Evolutionary conservation across 2,113 vertebrate species (phyloP).

Genomic region (Indri indri): DNA sequence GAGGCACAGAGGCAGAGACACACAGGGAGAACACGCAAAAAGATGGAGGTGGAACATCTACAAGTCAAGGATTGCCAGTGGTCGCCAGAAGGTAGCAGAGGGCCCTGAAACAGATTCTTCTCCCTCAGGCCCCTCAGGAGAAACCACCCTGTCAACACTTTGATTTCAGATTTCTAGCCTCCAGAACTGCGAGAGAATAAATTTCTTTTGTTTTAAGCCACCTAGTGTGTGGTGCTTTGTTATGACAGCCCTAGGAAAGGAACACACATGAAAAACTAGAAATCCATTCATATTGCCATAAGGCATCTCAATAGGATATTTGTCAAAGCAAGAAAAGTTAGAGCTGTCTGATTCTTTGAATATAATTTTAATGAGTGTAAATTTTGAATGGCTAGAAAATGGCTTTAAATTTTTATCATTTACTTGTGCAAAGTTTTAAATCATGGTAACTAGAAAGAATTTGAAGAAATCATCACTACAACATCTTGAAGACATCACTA

Average conservation of each 20-base stretch:
- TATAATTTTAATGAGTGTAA: conserved; percentile 4
- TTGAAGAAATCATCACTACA: not conserved
- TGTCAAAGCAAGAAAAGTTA: not conserved
- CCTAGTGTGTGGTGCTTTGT: not conserved
- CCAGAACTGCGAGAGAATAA: not conserved
- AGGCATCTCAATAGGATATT: not conserved
- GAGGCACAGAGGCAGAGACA: not conserved
- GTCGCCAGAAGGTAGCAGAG: not conserved
- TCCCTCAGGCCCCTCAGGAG: not conserved
- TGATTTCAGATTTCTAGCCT: not conserved
- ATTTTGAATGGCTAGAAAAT: not conserved
- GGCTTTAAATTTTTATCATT: not conserved
- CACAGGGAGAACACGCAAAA: not conserved
- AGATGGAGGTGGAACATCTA: not conserved
- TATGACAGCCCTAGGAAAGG: not conserved
- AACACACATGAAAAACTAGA: not conserved
- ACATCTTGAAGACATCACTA: not conserved
- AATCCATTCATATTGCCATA: not conserved
- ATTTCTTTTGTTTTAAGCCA: not conserved
- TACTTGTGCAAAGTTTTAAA: not conserved
- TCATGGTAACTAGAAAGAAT: not conserved
- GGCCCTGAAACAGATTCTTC: not conserved
- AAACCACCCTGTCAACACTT: not conserved
- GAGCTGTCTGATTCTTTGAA: not conserved
- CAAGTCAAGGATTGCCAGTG: not conserved